Evolutionary conservation across 64 coral and sea anemone species (phyloP), one percentile per base, ranked within the genome.

Genomic region (Montipora sp.): DNA sequence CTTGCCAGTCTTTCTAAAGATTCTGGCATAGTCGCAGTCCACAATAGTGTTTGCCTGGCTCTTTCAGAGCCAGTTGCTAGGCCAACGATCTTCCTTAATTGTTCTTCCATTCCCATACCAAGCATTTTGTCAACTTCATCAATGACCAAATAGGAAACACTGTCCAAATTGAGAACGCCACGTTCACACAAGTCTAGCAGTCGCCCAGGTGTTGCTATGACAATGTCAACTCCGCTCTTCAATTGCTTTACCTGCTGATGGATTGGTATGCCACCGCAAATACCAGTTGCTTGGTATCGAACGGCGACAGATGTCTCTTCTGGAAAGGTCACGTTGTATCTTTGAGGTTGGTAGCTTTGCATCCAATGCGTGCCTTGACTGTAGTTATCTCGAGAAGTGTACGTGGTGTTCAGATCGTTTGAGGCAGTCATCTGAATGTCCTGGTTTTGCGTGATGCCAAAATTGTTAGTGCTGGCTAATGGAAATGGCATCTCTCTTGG

Each of bases 111-210:
- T 0, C 98, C 98, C 94, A 99, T 99, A 6, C 98, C 94, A 49
- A 99, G 89, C 98, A 99, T 99, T 81, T 89, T 96, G 58, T 99
- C 98, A 48, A 83, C 98, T 81, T 99, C 98, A 85, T 99, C 98
- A 89, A 99, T 94, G 20, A 99, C 98, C 16, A 99, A 90, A 75
- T 99, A 99, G 1, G 92, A 77, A 0, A 99, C 83, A 45, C 89
- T 84, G 43, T 88, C 74, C 8, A 99, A 79, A 11, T 83, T 77
- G 10, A 99, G 86, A 13, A 90, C 67, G 10, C 98, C 94, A 59
- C 94, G 88, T 11, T 99, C 89, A 92, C 94, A 99, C 79, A 99
- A 27, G 75, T 99, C 98, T 55, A 99, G 75, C 14, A 99, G 83
- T 68, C 98, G 77, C 43, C 98, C 98, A 36, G 94, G 98, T 36